Evolutionary conservation across 2,797 vertebrate species (phyloP), one percentile per base, ranked within the genome.

Genomic region (Holocentrus rufus): DNA sequence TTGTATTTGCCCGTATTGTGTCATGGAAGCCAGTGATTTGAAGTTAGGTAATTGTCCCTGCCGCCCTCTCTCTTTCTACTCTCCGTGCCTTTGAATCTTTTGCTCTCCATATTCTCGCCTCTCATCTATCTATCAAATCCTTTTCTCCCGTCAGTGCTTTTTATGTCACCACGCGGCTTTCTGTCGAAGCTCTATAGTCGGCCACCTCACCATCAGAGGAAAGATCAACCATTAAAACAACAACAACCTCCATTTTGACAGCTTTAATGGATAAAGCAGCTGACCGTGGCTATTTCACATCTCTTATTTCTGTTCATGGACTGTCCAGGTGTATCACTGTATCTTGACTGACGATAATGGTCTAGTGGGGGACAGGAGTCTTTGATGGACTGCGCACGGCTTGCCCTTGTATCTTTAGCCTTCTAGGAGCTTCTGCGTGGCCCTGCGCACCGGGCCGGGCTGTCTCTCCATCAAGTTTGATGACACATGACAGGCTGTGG

Each of bases 401-500:
- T 82, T 70, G 20, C 18, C 53, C 49, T 74, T 72, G 64, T 50
- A 71, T 65, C 62, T 42, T 64, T 47, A 36, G 57, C 77, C 42
- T 44, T 65, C 69, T 22, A 30, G 65, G 68, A 65, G 44, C 70
- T 15, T 76, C 50, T 73, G 63, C 65, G 70, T 64, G 30, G 44
- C 11, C 58, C 57, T 36, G n/a, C 30, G 61, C 47, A 52, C 71
- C 57, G 68, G 76, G 72, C 71, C 72, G 65, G 52, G 14, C 42
- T 73, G 77, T 69, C 13, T 69, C 67, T 77, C 80, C 77, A 75
- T 89, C 80, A 87, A 31, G 69, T 82, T 69, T 77, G 82, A 85
- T 84, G 79, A 79, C 79, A 83, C 53, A 34, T 84, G 81, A 77
- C 86, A 84, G 76, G 58, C 63, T 2, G 39, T 80, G 74, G 78